Percentiles rank a stretch among this genome's conserved stretches.
These are phyloP conservation scores for Metridium senile DNA, from an alignment of 92 coral and sea anemone species.

Conservation along the genomic window DNA sequence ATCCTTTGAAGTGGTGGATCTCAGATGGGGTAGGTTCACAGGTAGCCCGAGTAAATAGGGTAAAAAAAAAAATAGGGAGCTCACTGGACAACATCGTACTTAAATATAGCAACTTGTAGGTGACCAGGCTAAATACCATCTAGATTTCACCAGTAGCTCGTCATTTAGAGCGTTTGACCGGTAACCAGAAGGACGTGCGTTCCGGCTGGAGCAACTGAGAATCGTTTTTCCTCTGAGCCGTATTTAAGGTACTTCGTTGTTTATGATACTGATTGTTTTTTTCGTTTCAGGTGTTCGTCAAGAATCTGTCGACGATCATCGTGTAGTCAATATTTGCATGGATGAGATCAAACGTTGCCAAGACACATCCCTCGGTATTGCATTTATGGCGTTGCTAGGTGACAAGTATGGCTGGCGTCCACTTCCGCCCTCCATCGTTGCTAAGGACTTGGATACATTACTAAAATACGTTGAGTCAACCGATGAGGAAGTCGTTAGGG, in stretches of 20 bases:
- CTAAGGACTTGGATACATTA: constrained; percentile 50
- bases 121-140: no score
- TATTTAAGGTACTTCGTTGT: no score
- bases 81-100: no score
- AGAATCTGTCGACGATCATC: constrained; percentile 68
- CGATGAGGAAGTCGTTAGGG: constrained; percentile 39
- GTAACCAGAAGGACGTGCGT: no score
- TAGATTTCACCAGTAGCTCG: no score
- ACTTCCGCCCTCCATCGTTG: constrained; percentile 50
- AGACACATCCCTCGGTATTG: constrained; percentile 55
- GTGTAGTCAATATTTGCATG: constrained; percentile 60
- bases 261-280: no score
- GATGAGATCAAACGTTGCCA: constrained; percentile 70
- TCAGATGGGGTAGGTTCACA: constrained; percentile 60
- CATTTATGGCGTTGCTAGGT: constrained; percentile 63
- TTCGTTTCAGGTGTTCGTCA: constrained; percentile 53
- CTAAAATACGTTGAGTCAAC: constrained; percentile 31
- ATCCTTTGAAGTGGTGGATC: constrained; percentile 66
- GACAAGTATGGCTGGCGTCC: constrained; percentile 72
- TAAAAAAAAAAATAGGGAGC: no score
- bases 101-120: no score
- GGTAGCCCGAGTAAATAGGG: neutral
- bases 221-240: no score
- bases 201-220: no score
- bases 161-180: no score